phyloP scores from a whole-genome alignment of 2,888 invertebrate genomes.

The Phymatocera aterrima region DNA sequence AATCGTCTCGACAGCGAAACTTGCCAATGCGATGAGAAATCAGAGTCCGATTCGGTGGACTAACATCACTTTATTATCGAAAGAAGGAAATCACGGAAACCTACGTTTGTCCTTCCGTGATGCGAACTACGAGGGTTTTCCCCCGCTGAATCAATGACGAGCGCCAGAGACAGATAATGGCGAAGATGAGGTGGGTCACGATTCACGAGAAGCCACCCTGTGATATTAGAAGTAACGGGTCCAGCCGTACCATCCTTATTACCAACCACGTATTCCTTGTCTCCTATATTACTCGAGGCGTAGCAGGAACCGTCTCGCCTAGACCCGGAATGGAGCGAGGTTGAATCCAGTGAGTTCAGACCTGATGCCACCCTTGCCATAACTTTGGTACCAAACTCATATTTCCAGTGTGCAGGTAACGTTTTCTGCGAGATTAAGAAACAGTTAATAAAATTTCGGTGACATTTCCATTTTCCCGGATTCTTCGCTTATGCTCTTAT shows the following conservation, averaged over 20 bases:
- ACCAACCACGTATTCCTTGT: conserved; percentile 61
- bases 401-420: conserved; percentile 5
- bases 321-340: conserved; percentile 9
- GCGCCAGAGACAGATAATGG: conserved; percentile 18
- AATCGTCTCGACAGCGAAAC: not conserved
- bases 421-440: not conserved
- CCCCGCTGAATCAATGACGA: not conserved
- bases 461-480: conserved; percentile 8
- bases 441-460: conserved; percentile 12
- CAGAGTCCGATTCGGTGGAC: not conserved
- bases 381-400: conserved; percentile 29
- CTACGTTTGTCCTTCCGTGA: not conserved
- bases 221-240: conserved; percentile 67
- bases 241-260: conserved; percentile 64
- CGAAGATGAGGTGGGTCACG: conserved; percentile 30
- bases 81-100: not conserved
- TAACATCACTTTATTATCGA: not conserved
- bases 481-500: not conserved
- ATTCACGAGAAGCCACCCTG: conserved; percentile 17
- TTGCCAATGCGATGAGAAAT: not conserved
- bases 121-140: not conserved
- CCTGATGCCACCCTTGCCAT: conserved; percentile 34
- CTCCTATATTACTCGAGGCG: conserved; percentile 37
- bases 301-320: conserved; percentile 18
- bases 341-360: conserved; percentile 3